Percentiles rank a stretch among this genome's conserved stretches.
phyloP scores from a whole-genome alignment of 2,797 vertebrate species.

The Brotula barbata region DNA sequence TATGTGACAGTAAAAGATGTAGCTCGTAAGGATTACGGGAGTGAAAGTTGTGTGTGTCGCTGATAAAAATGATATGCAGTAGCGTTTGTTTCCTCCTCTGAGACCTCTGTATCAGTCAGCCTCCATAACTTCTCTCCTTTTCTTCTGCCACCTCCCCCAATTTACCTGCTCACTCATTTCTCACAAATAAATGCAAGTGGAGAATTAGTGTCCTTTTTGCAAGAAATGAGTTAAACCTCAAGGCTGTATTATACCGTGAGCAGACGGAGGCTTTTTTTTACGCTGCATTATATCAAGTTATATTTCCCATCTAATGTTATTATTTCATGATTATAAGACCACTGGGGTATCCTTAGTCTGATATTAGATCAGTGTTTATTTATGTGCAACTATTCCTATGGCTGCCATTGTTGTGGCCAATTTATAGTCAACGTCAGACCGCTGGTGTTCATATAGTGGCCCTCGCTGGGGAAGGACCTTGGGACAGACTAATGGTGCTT shows the following conservation, averaged over 20 bases:
- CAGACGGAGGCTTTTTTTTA: slow-evolving; percentile 31
- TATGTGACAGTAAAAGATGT: not conserved
- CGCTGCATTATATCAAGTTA: not conserved
- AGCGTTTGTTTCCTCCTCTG: slow-evolving; percentile 1
- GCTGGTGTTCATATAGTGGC: slow-evolving; percentile 18
- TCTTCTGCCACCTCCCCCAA: not conserved
- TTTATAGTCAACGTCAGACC: slow-evolving; percentile 43
- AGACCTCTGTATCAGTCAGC: not conserved
- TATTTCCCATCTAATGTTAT: slow-evolving; percentile 42
- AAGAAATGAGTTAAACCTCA: slow-evolving; percentile 44
- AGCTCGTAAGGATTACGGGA: not conserved
- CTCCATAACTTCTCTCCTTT: not conserved
- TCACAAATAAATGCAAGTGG: slow-evolving; percentile 37
- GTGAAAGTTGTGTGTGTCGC: not conserved
- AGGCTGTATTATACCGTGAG: slow-evolving; percentile 41
- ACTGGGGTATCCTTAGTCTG: slow-evolving; percentile 21
- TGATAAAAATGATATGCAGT: slow-evolving; percentile 3
- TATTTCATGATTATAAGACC: slow-evolving; percentile 50
- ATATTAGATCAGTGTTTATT: slow-evolving; percentile 21
- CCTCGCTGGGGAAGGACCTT: slow-evolving; percentile 20
- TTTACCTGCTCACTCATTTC: slow-evolving; percentile 34
- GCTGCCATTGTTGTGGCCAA: slow-evolving; percentile 38
- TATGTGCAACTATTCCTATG: slow-evolving; percentile 41
- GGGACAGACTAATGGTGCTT: slow-evolving; percentile 61
- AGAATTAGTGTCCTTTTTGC: slow-evolving; percentile 43